Evolutionary conservation across 2,113 vertebrate species (phyloP).

Genomic region (Aspidoscelis tigris): DNA sequence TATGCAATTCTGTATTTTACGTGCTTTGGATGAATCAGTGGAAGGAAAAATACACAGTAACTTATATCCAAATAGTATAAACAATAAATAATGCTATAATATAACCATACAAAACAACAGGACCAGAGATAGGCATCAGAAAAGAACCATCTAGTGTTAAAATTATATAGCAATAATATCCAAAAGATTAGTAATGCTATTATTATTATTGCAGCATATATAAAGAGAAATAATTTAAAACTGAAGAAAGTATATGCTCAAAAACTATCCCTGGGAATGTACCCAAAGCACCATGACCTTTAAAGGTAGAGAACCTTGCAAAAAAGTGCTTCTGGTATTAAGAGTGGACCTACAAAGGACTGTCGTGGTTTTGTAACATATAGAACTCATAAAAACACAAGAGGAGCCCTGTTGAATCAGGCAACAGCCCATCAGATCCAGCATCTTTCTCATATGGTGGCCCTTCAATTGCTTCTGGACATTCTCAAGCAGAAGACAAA

Average conservation of each 20-base stretch:
- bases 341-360: too few relatives aligned
- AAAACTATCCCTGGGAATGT: neutral
- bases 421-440: too few relatives aligned
- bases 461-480: too few relatives aligned
- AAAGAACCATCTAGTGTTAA: neutral
- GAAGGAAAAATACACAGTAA: neutral
- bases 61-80: neutral
- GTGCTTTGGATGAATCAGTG: neutral
- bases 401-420: too few relatives aligned
- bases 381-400: too few relatives aligned
- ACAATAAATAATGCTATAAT: neutral
- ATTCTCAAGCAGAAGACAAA: too few relatives aligned
- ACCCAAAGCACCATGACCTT: neutral
- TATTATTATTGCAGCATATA: neutral
- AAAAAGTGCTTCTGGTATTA: too few relatives aligned
- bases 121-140: neutral
- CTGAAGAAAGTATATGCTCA: neutral
- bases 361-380: too few relatives aligned
- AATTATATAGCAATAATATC: neutral
- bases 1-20: neutral
- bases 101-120: neutral
- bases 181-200: neutral
- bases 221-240: neutral
- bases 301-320: too few relatives aligned
- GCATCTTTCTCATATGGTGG: too few relatives aligned